Evolutionary conservation across 2,113 vertebrate species (phyloP), one percentile per base, ranked within the genome.

Genomic region (Rissa tridactyla): DNA sequence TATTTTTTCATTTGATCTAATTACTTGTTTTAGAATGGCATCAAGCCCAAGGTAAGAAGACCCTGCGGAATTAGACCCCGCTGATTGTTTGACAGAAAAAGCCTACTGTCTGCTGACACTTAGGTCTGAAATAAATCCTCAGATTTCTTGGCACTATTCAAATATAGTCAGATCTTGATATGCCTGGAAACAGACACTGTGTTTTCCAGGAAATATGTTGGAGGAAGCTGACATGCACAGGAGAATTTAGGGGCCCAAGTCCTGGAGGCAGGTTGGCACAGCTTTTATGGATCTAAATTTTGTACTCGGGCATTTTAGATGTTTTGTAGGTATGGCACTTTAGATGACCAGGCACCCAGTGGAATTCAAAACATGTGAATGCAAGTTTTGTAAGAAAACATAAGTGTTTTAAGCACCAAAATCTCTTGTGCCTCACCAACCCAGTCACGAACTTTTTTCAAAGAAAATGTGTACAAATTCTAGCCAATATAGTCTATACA

Each of bases 261-360:
- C 47, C 16, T 68, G n/a, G 38, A 76, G 5, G 30, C 15, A 86
- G 32, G 7, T 51, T 71, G 44, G 5, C 2, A 7, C 4, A 34
- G 25, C 38, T 60, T 81, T 79, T 84, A 5, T 27, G 10, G 44
- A 46, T 40, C 58, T 86, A 60, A 30, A 54, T 92, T 81, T 69
- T 90, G 32, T 38, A 36, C 22, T 77, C 7, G 7, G 23, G 5
- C 9, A 6, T 92, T 82, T 91, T 42, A 22, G 22, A 19, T 66
- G 6, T 62, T 80, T 76, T 8, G 2, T 38, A 15, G 8, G 15
- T 71, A 15, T 83, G 52, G 75, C 42, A 30, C 1, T 10, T 69
- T 36, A 47, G 26, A 27, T 0, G 0, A 5, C 46, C 18, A 16
- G 13, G 40, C 54, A 65, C 5, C 2, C 29, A 20, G 5, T 38